Evolutionary conservation across 2,888 invertebrate species (phyloP).

Genomic region (Nomada fucata): DNA sequence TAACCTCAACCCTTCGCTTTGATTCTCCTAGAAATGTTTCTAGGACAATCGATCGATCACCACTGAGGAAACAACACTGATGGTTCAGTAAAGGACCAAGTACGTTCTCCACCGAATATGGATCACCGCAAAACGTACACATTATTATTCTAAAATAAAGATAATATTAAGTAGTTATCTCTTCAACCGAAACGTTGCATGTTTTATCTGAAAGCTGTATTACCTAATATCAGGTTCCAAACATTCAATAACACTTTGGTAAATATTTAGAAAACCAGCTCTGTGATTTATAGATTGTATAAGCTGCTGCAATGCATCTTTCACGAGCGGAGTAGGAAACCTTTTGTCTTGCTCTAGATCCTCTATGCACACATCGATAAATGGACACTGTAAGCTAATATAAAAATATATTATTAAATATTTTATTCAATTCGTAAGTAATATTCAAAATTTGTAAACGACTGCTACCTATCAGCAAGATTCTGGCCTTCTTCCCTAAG

Average conservation of each 20-base stretch:
- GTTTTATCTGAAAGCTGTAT: slow-evolving; percentile 42
- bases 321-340: slow-evolving; percentile 88
- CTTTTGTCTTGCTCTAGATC: slow-evolving; percentile 86
- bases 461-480: slow-evolving; percentile 91
- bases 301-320: slow-evolving; percentile 90
- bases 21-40: slow-evolving; percentile 97
- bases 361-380: slow-evolving; percentile 90
- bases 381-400: slow-evolving; percentile 92
- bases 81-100: slow-evolving; percentile 94
- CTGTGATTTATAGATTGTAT: slow-evolving; percentile 92
- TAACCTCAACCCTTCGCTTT: slow-evolving; percentile 95
- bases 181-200: not conserved
- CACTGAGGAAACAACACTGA: slow-evolving; percentile 93
- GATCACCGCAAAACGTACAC: slow-evolving; percentile 98
- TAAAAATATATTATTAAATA: slow-evolving; percentile 25
- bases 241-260: slow-evolving; percentile 91
- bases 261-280: slow-evolving; percentile 90
- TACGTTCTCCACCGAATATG: slow-evolving; percentile 95
- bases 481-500: slow-evolving; percentile 95
- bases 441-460: slow-evolving; percentile 11
- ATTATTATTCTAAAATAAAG: slow-evolving; percentile 90
- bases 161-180: not conserved
- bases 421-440: not conserved
- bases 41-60: slow-evolving; percentile 94
- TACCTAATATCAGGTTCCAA: slow-evolving; percentile 94